Percentiles rank a stretch among this genome's conserved stretches.
Conservation (phyloP, 2,113 vertebrate genomes). For the Oenanthe oenanthe region DNA sequence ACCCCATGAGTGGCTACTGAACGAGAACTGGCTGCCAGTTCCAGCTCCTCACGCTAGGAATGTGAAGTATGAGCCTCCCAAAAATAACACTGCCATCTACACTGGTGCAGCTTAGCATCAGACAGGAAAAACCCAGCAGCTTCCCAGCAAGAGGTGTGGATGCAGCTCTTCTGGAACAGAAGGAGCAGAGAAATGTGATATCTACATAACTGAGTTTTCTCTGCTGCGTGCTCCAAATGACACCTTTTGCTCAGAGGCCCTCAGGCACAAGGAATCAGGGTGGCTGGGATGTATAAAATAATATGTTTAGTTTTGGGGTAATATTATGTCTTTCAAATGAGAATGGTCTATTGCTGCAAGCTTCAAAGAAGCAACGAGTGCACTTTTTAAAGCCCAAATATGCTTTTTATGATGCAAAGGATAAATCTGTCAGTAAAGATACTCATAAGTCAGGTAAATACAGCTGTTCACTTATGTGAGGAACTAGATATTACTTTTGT, state of each 20-base stretch:
- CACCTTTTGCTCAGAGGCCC: constrained; percentile 17
- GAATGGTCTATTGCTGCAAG: constrained; percentile 29
- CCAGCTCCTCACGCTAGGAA: background rate
- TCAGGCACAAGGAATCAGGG: constrained; percentile 2
- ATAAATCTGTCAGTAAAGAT: constrained; percentile 63
- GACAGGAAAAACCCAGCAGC: background rate
- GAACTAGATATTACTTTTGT: background rate
- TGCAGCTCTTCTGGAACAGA: background rate
- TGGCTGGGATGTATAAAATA: constrained; percentile 21
- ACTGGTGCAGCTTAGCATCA: background rate
- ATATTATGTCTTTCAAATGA: constrained; percentile 41
- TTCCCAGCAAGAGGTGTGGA: background rate
- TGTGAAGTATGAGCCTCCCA: background rate
- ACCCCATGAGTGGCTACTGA: background rate
- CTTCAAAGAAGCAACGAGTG: background rate
- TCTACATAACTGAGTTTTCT: constrained; percentile 30
- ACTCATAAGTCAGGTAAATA: constrained; percentile 31
- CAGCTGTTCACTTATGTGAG: constrained; percentile 13
- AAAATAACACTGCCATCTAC: background rate
- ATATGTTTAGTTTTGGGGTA: constrained; percentile 34
- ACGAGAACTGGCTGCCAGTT: background rate
- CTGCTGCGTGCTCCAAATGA: constrained; percentile 32
- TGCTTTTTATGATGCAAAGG: constrained; percentile 42
- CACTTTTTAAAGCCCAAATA: constrained; percentile 52
- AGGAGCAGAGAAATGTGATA: background rate